phyloP scores from a whole-genome alignment of 1,140 invertebrate species.

The Neelides sp. region DNA sequence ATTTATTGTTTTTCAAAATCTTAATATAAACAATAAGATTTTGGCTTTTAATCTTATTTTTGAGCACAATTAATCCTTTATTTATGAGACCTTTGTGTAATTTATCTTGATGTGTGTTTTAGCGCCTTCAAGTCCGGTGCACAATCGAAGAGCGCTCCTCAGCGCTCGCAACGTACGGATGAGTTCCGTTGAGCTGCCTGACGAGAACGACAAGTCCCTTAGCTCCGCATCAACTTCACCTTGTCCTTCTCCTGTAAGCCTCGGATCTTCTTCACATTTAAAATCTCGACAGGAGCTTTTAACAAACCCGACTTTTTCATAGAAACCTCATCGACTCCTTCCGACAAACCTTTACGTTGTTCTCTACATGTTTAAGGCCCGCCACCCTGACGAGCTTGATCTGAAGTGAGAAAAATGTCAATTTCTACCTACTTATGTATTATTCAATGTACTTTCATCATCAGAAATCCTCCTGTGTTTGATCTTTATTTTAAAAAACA shows the following conservation, averaged over 20 bases:
- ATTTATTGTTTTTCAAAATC: not conserved
- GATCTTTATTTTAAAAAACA: no score
- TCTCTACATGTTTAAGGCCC: constrained; percentile 85
- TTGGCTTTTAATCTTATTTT: not conserved
- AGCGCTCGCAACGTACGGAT: constrained; percentile 68
- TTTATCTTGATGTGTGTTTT: no score
- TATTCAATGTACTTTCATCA: no score
- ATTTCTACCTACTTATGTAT: not conserved
- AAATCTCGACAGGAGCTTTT: no score
- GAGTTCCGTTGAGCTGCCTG: constrained; percentile 80
- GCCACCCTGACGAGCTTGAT: constrained; percentile 85
- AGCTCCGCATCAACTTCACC: constrained; percentile 83
- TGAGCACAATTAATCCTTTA: not conserved
- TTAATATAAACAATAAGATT: not conserved
- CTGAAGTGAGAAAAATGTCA: constrained; percentile 56
- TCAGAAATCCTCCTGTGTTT: no score
- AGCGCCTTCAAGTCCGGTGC: constrained; percentile 81
- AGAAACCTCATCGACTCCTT: constrained; percentile 66
- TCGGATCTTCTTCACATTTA: no score
- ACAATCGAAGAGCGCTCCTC: constrained; percentile 55
- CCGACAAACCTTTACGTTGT: constrained; percentile 88
- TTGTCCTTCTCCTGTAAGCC: constrained; percentile 66
- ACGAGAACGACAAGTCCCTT: constrained; percentile 79
- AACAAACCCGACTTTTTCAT: not conserved
- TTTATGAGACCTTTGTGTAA: not conserved